Base-by-base conservation (phyloP, 2,888 invertebrate genomes). In the Drosophila mercatorum region DNA sequence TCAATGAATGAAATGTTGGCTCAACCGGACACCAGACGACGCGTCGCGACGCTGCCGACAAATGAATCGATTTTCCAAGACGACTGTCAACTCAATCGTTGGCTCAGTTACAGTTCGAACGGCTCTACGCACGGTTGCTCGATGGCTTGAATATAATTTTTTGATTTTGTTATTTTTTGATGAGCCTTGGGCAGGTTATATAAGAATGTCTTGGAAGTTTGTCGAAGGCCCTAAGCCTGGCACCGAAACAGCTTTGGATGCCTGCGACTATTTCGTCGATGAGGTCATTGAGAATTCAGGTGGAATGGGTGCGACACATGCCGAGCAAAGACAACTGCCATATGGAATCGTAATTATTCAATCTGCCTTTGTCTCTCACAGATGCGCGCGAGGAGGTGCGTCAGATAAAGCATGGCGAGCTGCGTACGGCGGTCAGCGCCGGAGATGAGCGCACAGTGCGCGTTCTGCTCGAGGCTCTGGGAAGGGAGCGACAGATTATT, bases 371-470 rank as follows among this genome's bases (percentile, higher is more conserved):
- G 7, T 47, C 3, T 1, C n/a, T 14, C 7, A 5, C 72, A 93
- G 92, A 93, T 92, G 92, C 92, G 41, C 90, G 95, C 84, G 97
- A 98, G 91, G 94, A 96, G 78, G 95, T 95, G 75, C 92, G 96
- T 56, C 94, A 96, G 62, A 95, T 96, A 17, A 95, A 96, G 66
- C 97, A 97, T 93, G 94, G 95, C 14, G 95, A 95, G 52, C 94
- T 98, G 38, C 95, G 97, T 12, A 96, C 96, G 83, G 95, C 97
- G 52, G 96, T 97, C 78, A 93, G 94, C 60, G 94, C 95, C n/a
- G 96, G 96, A 0, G 97, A 97, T 89, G 94, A 94, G 5, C 93
- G 93, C 17, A 94, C 94, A 41, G 95, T 97, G 12, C 94, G 94
- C 79, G 94, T 94, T 31, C 93, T 96, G 66, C 93, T 98, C 65